phyloP scores from a whole-genome alignment of 2,797 vertebrate species.

The Micrastur ruficollis region DNA sequence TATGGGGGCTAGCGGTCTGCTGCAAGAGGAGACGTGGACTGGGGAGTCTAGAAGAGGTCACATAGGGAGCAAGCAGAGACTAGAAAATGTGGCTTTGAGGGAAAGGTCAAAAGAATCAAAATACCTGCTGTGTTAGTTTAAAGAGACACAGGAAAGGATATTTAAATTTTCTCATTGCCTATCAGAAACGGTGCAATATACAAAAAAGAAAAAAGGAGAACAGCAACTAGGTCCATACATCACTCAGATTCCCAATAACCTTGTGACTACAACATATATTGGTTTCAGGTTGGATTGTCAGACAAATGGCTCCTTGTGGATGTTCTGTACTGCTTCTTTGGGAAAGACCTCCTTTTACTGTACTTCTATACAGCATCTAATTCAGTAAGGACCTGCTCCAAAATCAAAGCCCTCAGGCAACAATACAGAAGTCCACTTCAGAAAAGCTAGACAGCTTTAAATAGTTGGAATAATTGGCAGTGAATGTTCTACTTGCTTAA shows the following conservation, averaged over 20 bases:
- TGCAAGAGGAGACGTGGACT: neutral
- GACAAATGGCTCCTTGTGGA: neutral
- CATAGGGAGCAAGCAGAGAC: neutral
- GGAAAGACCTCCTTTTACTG: neutral
- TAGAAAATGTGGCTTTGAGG: neutral
- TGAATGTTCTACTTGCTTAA: neutral
- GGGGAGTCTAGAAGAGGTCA: neutral
- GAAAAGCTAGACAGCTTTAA: neutral
- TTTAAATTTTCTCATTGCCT: neutral
- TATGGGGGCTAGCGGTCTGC: neutral
- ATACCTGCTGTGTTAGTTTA: neutral
- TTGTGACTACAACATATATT: neutral
- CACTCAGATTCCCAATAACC: neutral
- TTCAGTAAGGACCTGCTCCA: neutral
- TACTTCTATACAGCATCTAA: neutral
- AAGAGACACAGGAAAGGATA: neutral
- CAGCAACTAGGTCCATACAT: neutral
- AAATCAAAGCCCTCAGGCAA: neutral
- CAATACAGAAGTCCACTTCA: neutral
- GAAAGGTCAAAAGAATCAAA: neutral
- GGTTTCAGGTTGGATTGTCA: neutral
- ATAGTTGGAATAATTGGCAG: neutral
- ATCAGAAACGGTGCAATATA: neutral
- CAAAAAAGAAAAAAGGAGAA: neutral
- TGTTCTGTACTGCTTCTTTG: neutral